Percentiles rank a stretch among this genome's conserved stretches.
phyloP scores from a whole-genome alignment of 2,888 invertebrate species.

The Eugnorisma glareosa region DNA sequence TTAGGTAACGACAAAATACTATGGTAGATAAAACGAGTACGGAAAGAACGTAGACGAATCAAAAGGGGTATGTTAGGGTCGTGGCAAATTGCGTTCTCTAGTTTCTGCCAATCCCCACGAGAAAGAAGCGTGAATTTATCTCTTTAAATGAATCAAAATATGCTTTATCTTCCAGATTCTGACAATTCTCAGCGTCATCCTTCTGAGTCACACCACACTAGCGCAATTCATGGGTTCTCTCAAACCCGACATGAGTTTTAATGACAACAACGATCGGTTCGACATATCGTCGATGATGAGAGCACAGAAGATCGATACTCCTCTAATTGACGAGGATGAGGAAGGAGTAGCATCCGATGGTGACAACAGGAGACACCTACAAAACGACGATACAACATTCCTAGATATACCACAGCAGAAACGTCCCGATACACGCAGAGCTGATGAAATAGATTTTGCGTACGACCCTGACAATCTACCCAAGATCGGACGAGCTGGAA shows the following conservation, averaged over 20 bases:
- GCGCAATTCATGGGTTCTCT: slow-evolving; percentile 68
- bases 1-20: neutral
- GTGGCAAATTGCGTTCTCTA: neutral
- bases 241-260: slow-evolving; percentile 79
- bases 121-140: neutral
- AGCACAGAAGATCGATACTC: slow-evolving; percentile 65
- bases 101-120: neutral
- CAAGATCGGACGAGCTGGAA: slow-evolving; percentile 50
- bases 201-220: slow-evolving; percentile 38
- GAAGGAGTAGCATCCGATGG: slow-evolving; percentile 33
- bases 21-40: neutral
- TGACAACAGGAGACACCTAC: slow-evolving; percentile 57
- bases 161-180: slow-evolving; percentile 34
- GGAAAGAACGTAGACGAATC: neutral
- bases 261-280: slow-evolving; percentile 78
- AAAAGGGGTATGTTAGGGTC: neutral
- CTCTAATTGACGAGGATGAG: neutral
- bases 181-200: slow-evolving; percentile 22
- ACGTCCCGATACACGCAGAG: slow-evolving; percentile 12
- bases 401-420: neutral
- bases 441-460: slow-evolving; percentile 60
- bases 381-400: neutral
- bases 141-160: neutral
- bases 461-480: slow-evolving; percentile 40
- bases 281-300: slow-evolving; percentile 74